Evolutionary conservation across 64 coral and sea anemone genomes (phyloP), one percentile per base, ranked within the genome.

Genomic region (Cladopsammia gracilis): DNA sequence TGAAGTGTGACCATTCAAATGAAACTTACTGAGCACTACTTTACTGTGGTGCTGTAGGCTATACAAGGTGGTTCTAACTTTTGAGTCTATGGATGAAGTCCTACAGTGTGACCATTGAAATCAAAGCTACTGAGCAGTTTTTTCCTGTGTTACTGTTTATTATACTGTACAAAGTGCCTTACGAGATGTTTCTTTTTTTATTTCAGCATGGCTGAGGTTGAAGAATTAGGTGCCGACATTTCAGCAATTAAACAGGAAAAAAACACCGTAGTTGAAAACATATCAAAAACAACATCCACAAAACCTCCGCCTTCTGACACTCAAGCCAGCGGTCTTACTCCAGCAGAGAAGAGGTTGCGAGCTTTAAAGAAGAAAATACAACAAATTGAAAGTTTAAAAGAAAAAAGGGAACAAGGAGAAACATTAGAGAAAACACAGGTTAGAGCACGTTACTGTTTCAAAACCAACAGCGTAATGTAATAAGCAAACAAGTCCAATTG

Each of bases 401-500:
- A 76, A 18, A 92, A 92, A 64, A 84, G 70, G 49, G 53, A 64
- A 25, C 53, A 54, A 7, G 82, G 90, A 92, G 78, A 92, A 48
- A 48, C 44, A 13, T 62, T 92, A 86, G 82, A 92, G 22, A 68
- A 86, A 44, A 86, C 81, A 6, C 90, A 92, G 81, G 81, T 92
- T 47, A 53, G 89, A 22, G 18, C 11, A 11, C 25, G 10, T 49
- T 43, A 15, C 61, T 16, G 4, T 42, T 18, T 73, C 25, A 76
- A 10, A 12, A 59, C 11, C 34, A 34, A 34, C 34, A 34, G 34
- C 2, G 2, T 14, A 48, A 20, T 65, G 22, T 16, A 11, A 10
- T 6, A 50, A 50, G 34, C 23, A 70, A 43, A 70, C 62, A 48
- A 9, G 34, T 19, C 7, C 7, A 1, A 19, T 44, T 72, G 10